Evolutionary conservation across 2,888 invertebrate species (phyloP), one percentile per base, ranked within the genome.

Genomic region (Aphodius granarius): DNA sequence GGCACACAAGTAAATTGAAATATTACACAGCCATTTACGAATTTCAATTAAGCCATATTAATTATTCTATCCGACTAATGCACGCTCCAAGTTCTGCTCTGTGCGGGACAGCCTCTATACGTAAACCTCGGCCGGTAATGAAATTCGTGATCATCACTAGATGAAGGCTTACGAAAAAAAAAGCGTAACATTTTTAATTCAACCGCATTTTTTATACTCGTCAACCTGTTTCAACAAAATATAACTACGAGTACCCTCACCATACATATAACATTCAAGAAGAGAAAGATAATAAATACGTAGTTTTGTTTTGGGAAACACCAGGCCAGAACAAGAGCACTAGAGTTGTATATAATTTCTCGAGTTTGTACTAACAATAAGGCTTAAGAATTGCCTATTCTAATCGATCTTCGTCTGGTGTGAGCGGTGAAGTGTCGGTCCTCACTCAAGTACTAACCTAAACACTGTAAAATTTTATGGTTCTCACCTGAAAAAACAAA

Each of bases 391-490:
- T 43, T 43, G 43, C 43, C 43, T 43, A 43, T 43, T 43, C 43
- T 43, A 43, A 43, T 43, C 43, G 43, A 43, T 43, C 43, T 43
- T 43, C 43, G 43, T 43, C 43, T 43, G 43, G 43, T 43, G 1
- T 43, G 13, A 1, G 13, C 43, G 13, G 43, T 43, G 9, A 43
- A 43, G 43, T 43, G 43, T 43, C 43, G 6, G 43, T 6, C 43
- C 43, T 6, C 65, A 19, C 65, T 65, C 65, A 65, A 16, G 16
- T 5, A 19, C 68, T 68, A 68, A 68, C 70, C 72, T 75, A 75
- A 75, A 75, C 75, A 73, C 75, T 72, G 72, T 75, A 75, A 75
- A 75, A 75, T 72, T 75, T 75, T 75, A 75, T 72, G 73, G 76
- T 76, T 71, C 73, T 73, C 76, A 73, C 76, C 73, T 73, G 73